Conservation (phyloP, 2,888 invertebrate genomes). For the Linnaemya tessellans region DNA sequence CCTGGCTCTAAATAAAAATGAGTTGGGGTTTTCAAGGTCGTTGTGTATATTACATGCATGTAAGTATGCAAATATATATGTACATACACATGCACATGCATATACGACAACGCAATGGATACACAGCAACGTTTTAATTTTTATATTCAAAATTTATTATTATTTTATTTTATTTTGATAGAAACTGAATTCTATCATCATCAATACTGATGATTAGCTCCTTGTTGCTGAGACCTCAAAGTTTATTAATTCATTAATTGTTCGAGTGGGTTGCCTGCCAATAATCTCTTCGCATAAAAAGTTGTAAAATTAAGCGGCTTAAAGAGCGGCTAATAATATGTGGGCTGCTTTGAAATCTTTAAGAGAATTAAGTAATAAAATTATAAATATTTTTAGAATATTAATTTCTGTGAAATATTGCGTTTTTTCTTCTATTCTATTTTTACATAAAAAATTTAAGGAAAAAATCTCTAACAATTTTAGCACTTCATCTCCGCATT, state of each 20-base stretch:
- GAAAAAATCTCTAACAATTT: slow-evolving; percentile 16
- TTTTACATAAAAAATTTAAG: not conserved
- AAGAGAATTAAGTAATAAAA: not conserved
- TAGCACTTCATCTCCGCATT: slow-evolving; percentile 65
- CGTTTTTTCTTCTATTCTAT: not conserved
- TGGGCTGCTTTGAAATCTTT: not conserved
- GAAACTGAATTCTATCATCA: not conserved
- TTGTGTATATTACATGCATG: slow-evolving; percentile 44
- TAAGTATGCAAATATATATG: no score
- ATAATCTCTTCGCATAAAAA: not conserved
- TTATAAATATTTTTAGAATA: not conserved
- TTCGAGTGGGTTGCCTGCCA: slow-evolving; percentile 4
- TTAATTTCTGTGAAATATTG: not conserved
- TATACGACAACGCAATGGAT: slow-evolving; percentile 46
- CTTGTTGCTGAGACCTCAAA: slow-evolving; percentile 9
- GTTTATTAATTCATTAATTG: not conserved
- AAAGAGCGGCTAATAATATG: not conserved
- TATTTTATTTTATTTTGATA: no score
- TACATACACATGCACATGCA: not conserved
- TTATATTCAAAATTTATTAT: not conserved
- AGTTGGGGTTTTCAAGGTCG: slow-evolving; percentile 64
- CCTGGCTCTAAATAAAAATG: slow-evolving; percentile 9
- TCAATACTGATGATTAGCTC: not conserved
- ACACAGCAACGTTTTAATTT: slow-evolving; percentile 5
- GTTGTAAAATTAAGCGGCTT: not conserved